These are phyloP conservation scores for Patella caerulea DNA, from an alignment of 2,888 invertebrate species.

Conservation along the genomic window DNA sequence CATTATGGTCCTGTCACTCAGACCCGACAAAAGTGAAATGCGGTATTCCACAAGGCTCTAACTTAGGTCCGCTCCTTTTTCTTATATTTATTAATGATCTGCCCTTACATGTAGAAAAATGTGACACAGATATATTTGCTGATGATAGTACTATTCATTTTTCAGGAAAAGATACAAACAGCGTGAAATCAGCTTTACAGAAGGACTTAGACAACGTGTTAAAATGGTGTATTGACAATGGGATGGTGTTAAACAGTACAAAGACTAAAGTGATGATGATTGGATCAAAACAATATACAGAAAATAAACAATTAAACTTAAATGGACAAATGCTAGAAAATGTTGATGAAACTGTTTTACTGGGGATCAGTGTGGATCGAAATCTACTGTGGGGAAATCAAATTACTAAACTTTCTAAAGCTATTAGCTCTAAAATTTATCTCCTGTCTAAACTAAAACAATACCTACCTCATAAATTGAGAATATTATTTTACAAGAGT, in stretches of 20 bases:
- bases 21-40: neutral
- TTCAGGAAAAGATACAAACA: neutral
- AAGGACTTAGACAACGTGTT: neutral
- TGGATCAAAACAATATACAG: neutral
- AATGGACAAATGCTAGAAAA: neutral
- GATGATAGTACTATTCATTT: neutral
- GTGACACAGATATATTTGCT: neutral
- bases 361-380: neutral
- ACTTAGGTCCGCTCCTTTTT: neutral
- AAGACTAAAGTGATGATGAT: neutral
- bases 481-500: neutral
- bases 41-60: neutral
- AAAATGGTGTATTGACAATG: conserved; percentile 1
- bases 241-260: conserved; percentile 5
- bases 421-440: neutral
- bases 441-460: neutral
- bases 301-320: neutral
- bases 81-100: neutral
- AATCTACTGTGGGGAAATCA: neutral
- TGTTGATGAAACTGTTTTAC: neutral
- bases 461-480: neutral
- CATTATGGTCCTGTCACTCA: neutral
- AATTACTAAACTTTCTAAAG: neutral
- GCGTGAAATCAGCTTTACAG: neutral
- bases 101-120: neutral